These are phyloP conservation scores for Ectemnius cavifrons DNA, from an alignment of 2,888 invertebrate species.

Conservation along the genomic window DNA sequence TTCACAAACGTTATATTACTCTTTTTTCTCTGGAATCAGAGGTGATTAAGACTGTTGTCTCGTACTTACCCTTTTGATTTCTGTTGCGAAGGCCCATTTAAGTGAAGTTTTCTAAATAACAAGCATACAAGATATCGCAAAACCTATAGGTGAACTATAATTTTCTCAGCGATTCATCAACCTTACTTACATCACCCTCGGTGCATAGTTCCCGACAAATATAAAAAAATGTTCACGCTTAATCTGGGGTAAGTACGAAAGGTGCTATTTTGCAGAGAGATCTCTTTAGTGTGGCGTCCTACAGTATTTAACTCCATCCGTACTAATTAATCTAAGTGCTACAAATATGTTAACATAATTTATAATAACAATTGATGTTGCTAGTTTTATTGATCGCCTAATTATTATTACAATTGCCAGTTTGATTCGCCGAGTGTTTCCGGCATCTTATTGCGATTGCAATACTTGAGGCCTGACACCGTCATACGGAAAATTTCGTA, in stretches of 20 bases:
- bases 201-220: too few relatives aligned
- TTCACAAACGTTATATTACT: slow-evolving; percentile 45
- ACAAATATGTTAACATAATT: slow-evolving; percentile 40
- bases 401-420: slow-evolving; percentile 26
- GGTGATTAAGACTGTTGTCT: slow-evolving; percentile 56
- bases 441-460: slow-evolving; percentile 17
- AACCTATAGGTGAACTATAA: too few relatives aligned
- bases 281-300: slow-evolving; percentile 41
- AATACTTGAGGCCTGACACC: slow-evolving; percentile 18
- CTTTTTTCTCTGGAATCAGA: slow-evolving; percentile 39
- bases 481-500: neutral
- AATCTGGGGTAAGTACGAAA: slow-evolving; percentile 65
- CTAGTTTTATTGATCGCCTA: slow-evolving; percentile 17
- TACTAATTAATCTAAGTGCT: slow-evolving; percentile 28
- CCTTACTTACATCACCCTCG: too few relatives aligned
- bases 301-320: slow-evolving; percentile 37
- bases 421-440: slow-evolving; percentile 6
- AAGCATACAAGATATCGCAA: too few relatives aligned
- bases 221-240: slow-evolving; percentile 23
- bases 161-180: too few relatives aligned
- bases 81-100: too few relatives aligned
- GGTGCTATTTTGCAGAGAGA: slow-evolving; percentile 70
- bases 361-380: slow-evolving; percentile 27
- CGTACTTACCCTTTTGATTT: slow-evolving; percentile 21
- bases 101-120: too few relatives aligned